Percentiles rank a stretch among this genome's conserved stretches.
phyloP scores from a whole-genome alignment of 2,888 invertebrate species.

The Clanis bilineata region DNA sequence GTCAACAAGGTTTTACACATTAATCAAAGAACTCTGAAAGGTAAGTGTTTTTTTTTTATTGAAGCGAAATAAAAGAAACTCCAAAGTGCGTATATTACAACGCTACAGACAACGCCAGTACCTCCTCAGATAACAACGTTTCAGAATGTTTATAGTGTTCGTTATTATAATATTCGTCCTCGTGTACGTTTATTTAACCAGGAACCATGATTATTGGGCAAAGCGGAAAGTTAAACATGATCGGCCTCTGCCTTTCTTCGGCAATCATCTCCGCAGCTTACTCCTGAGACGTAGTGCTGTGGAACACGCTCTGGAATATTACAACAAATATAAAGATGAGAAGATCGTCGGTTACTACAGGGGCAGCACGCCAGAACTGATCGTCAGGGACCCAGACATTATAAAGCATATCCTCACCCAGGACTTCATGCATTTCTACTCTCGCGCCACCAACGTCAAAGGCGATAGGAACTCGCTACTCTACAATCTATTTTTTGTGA shows the following conservation, averaged over 20 bases:
- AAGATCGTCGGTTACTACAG: slow-evolving; percentile 42
- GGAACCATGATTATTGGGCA: slow-evolving; percentile 28
- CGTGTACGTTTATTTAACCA: slow-evolving; percentile 23
- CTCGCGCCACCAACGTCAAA: slow-evolving; percentile 37
- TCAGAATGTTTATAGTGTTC: slow-evolving; percentile 18
- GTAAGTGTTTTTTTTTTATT: too few species aligned
- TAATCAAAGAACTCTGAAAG: too few species aligned
- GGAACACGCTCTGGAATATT: slow-evolving; percentile 27
- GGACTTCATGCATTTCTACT: slow-evolving; percentile 41
- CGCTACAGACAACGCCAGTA: too few species aligned
- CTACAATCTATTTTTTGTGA: slow-evolving; percentile 45
- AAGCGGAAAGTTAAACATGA: slow-evolving; percentile 28
- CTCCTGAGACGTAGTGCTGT: slow-evolving; percentile 20
- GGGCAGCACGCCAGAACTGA: slow-evolving; percentile 36
- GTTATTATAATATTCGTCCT: slow-evolving; percentile 9
- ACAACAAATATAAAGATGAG: slow-evolving; percentile 38
- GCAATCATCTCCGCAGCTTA: slow-evolving; percentile 27
- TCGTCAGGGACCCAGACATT: slow-evolving; percentile 45
- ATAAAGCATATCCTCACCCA: slow-evolving; percentile 36
- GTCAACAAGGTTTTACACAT: too few species aligned
- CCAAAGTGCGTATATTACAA: too few species aligned
- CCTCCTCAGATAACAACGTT: not conserved
- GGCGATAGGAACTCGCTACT: slow-evolving; percentile 40
- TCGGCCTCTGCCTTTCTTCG: slow-evolving; percentile 28
- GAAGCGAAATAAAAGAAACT: too few species aligned